phyloP scores from a whole-genome alignment of 2,797 vertebrate genomes.

The Peromyscus melanophrys region DNA sequence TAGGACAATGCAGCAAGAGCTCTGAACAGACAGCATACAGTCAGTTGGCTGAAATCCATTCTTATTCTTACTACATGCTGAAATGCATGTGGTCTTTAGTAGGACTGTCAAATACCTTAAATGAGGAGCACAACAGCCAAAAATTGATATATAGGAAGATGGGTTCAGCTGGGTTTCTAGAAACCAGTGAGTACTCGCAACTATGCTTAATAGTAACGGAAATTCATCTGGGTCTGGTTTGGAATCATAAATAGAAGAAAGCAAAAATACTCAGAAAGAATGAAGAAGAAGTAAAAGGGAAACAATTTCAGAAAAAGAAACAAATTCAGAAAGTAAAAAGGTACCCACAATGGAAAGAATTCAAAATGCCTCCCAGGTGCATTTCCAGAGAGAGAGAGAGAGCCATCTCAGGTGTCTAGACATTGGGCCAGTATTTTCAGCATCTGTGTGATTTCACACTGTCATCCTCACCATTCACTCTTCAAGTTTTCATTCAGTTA shows the following conservation, averaged over 20 bases:
- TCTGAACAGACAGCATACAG: background rate
- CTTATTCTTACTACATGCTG: background rate
- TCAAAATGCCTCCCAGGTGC: background rate
- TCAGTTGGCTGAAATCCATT: background rate
- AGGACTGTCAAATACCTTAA: background rate
- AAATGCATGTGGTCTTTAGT: background rate
- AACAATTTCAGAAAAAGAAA: conserved; percentile 36
- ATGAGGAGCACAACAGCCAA: background rate
- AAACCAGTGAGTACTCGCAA: background rate
- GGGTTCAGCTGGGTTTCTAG: background rate
- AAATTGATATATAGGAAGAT: background rate
- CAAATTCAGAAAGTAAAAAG: conserved; percentile 22
- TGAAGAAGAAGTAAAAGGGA: background rate
- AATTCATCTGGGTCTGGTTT: conserved; percentile 38
- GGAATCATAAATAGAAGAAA: background rate
- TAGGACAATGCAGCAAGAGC: background rate
- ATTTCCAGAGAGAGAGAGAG: background rate
- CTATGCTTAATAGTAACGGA: background rate
- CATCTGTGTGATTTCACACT: background rate
- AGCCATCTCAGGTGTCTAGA: background rate
- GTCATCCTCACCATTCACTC: background rate
- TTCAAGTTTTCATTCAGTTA: background rate
- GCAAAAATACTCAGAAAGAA: background rate
- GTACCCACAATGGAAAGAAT: background rate
- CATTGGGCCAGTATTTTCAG: background rate